A percentile compares a stretch with the other conserved stretches of the same genome.
Conservation (phyloP, 1,140 invertebrate genomes). For the Aphis craccivora region DNA sequence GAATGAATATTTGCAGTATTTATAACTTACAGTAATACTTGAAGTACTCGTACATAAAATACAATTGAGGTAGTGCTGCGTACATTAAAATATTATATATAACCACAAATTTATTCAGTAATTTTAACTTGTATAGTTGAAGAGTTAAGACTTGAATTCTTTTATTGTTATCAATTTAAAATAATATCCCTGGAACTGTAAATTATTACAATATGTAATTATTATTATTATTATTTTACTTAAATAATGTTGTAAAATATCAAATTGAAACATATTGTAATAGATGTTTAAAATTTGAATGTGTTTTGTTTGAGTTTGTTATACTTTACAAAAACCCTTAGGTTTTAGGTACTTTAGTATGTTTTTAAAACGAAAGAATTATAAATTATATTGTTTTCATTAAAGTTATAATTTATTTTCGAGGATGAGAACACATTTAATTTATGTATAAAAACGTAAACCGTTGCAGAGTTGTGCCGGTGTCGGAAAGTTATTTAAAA, state of each 20-base stretch:
- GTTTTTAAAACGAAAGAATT: background rate
- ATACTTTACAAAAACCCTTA: background rate
- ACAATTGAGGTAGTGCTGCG: too few relatives aligned
- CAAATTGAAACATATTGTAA: background rate
- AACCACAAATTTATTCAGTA: background rate
- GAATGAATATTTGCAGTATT: too few relatives aligned
- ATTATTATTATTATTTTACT: background rate
- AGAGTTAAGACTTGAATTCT: background rate
- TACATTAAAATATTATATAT: too few relatives aligned
- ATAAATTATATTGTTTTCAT: background rate
- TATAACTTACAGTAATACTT: too few relatives aligned
- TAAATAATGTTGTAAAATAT: background rate
- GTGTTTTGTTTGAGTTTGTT: background rate
- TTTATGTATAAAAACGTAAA: background rate
- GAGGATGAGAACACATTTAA: background rate
- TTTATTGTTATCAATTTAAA: background rate
- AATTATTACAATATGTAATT: background rate
- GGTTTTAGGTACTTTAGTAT: background rate
- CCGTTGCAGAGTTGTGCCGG: background rate
- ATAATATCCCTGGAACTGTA: background rate
- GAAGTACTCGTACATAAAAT: too few relatives aligned
- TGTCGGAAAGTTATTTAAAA: conserved; percentile 5
- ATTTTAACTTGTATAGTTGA: background rate
- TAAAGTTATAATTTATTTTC: conserved; percentile 2
- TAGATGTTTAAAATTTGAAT: background rate